These are phyloP conservation scores for Hoplias malabaricus DNA, from an alignment of 2,113 vertebrate species.

Conservation along the genomic window DNA sequence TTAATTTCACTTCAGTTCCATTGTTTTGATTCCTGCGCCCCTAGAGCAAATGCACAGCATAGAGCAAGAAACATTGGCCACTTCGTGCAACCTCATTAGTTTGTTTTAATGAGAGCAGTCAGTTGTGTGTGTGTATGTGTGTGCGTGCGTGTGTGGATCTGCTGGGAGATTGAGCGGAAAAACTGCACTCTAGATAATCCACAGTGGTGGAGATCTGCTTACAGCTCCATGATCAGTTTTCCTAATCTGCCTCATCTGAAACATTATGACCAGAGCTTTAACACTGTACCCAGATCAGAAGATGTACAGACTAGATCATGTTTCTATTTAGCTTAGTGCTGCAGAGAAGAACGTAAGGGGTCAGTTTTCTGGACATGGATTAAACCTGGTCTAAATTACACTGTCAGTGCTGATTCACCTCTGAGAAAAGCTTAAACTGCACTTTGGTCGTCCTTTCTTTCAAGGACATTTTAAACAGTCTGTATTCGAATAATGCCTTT, in stretches of 20 bases:
- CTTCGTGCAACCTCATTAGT: slow-evolving; percentile 7
- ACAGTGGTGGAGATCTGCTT: background rate
- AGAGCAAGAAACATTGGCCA: background rate
- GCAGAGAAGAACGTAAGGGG: background rate
- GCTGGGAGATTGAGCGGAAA: slow-evolving; percentile 16
- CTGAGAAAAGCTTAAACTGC: background rate
- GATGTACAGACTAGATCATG: background rate
- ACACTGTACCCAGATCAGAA: slow-evolving; percentile 2
- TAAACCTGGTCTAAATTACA: background rate
- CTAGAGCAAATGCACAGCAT: background rate
- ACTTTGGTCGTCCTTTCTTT: too few species aligned
- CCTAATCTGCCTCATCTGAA: slow-evolving; percentile 26
- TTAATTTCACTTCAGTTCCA: too few species aligned
- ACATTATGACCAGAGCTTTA: slow-evolving; percentile 18
- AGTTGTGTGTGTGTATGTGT: background rate
- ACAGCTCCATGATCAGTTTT: slow-evolving; percentile 8
- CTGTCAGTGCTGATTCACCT: background rate
- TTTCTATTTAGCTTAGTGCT: background rate
- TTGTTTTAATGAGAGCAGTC: background rate
- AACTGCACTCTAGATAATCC: slow-evolving; percentile 11
- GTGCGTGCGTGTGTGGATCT: background rate
- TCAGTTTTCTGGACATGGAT: background rate
- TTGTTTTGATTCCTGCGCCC: background rate
- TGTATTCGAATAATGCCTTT: background rate
- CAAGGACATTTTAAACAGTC: too few species aligned